Evolutionary conservation across 2,888 invertebrate genomes (phyloP), one percentile per base, ranked within the genome.

Genomic region (Epinotia brunnichana): DNA sequence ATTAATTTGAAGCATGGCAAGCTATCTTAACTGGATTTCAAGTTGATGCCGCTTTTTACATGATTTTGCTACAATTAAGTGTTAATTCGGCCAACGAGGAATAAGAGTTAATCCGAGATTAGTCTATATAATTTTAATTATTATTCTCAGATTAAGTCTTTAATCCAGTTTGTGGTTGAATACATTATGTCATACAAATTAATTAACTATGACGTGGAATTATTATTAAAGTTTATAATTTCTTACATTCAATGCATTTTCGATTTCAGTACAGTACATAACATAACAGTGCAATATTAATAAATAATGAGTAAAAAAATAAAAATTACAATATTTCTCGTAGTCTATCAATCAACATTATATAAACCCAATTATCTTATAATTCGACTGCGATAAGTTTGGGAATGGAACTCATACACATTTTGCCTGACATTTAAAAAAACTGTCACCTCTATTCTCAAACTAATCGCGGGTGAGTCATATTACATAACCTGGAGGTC

Each of bases 181-280:
- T 15, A 1, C 44, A 44, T n/a, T 5, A 44, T 44, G 13, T 44
- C 44, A 44, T 15, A 15, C 44, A 44, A 44, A 44, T 44, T 44
- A 35, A 35, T 35, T 29, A 35, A 13, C 15, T 44, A 44, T 15
- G 44, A 1, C 13, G 48, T 48, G 15, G 48, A 48, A n/a, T n/a
- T 44, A 48, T 2, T 48, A 48, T n/a, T 15, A 7, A 7, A 48
- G n/a, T 5, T n/a, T n/a, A 48, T 7, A n/a, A 48, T n/a, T 15
- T n/a, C 7, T n/a, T n/a, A 48, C 4, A 48, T 21, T 13, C 13
- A 56, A 56, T 13, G 54, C 13, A 24, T n/a, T 57, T 54, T 29
- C 9, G n/a, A 57, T 57, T 29, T 57, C 29, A 57, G 57, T 57
- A 29, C 56, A 29, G 24, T 56, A 19, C 5, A 24, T 56, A 57